Evolutionary conservation across 2,113 vertebrate genomes (phyloP).

Genomic region (Pomatorhinus ruficollis): DNA sequence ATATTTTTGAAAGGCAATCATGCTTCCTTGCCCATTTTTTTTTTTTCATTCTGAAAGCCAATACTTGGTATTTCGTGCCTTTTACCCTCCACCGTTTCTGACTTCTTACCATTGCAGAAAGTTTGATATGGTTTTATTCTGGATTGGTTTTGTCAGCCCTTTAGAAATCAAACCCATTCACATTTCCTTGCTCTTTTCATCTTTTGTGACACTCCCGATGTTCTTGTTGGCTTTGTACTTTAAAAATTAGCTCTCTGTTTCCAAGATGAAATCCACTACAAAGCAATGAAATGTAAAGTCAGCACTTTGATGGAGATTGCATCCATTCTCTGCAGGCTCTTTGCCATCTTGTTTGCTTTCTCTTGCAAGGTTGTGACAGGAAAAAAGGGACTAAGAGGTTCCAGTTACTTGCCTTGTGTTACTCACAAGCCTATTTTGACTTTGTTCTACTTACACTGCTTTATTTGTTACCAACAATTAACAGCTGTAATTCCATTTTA

Average conservation of each 20-base stretch:
- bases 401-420: not conserved
- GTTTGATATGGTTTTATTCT: not conserved
- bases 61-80: not conserved
- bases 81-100: rapidly evolving
- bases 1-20: not conserved
- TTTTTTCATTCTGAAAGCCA: not conserved
- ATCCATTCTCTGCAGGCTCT: not conserved
- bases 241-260: not conserved
- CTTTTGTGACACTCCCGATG: not conserved
- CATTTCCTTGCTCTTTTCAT: not conserved
- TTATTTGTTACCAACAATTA: not conserved
- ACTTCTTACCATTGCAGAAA: rapidly evolving
- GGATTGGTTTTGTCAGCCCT: not conserved
- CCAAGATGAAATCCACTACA: not conserved
- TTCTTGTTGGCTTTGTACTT: not conserved
- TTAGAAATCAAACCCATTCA: not conserved
- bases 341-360: not conserved
- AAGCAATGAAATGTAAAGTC: not conserved
- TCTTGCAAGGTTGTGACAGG: not conserved
- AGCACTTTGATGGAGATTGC: not conserved
- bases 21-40: not conserved
- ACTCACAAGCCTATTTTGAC: not conserved
- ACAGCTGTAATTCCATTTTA: not conserved
- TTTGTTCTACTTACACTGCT: not conserved
- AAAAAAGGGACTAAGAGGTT: not conserved